phyloP scores from a whole-genome alignment of 2,888 invertebrate species.

The Brachycybe producta region DNA sequence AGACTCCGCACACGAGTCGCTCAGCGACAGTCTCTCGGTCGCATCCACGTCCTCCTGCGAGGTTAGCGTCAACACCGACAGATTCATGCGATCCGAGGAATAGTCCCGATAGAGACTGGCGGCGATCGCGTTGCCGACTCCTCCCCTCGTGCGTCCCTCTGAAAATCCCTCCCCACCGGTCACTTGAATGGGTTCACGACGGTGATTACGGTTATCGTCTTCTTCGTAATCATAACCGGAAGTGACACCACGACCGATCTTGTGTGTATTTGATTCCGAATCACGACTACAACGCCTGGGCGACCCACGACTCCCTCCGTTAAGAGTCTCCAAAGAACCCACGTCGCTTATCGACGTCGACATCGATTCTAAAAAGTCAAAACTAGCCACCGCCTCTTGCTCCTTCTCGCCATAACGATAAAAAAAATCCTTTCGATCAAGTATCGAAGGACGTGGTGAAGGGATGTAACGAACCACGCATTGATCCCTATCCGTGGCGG shows the following conservation, averaged over 20 bases:
- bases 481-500: constrained; percentile 27
- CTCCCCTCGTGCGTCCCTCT: neutral
- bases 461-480: constrained; percentile 32
- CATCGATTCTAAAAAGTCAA: constrained; percentile 58
- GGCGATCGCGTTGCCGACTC: neutral
- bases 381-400: constrained; percentile 60
- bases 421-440: constrained; percentile 63
- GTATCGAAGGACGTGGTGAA: constrained; percentile 51
- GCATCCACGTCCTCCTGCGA: constrained; percentile 24
- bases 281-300: neutral
- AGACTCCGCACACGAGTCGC: constrained; percentile 27
- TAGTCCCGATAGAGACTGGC: neutral
- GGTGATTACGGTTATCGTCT: constrained; percentile 4
- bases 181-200: no score
- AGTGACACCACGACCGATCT: neutral
- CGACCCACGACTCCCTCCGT: neutral
- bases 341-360: constrained; percentile 22
- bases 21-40: constrained; percentile 24
- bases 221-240: neutral
- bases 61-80: constrained; percentile 1
- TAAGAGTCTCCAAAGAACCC: constrained; percentile 12
- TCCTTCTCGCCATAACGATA: constrained; percentile 63
- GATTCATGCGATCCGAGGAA: no score
- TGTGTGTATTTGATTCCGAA: neutral
- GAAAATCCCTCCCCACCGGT: neutral